Base-by-base conservation (phyloP, 2,888 invertebrate species). In the Anodontia alba region DNA sequence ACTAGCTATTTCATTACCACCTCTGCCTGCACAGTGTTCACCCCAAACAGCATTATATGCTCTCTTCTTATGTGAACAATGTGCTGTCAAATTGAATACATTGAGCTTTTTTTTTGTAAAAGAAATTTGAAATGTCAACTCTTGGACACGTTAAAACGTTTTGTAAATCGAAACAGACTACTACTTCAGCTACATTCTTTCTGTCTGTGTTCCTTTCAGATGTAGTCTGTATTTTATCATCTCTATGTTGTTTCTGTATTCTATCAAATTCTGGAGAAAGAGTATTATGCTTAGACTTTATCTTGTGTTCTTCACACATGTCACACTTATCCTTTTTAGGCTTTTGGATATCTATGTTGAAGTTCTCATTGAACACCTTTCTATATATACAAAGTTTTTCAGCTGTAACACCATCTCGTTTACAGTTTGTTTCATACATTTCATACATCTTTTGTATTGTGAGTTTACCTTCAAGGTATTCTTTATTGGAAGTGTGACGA, bases 101-200 rank as follows among this genome's bases (percentile, higher is more conserved):
- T 67, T 87, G 0, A 87, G 43, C 54, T n/a, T 87, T 84, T 46
- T 83, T 76, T 66, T 81, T 78, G 43, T 80, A 80, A 42, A 83
- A 78, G 23, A 80, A 82, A 70, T 73, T 82, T 23, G 83, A 83
- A 0, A 86, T 71, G 42, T 86, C 78, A 8, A 74, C 54, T 31
- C 76, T 29, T 8, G 82, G 86, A 42, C 80, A 79, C 29, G 69
- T 49, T 8, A 86, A 29, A 43, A 83, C 83, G 80, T 86, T 86
- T 74, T 86, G 49, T 33, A 83, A 36, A 62, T 83, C 86, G 73
- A 86, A 86, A 51, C 83, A 81, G 3, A 81, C 33, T 33, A 83
- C 70, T 23, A 67, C 23, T 67, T 71, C 26, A n/a, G 54, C 43
- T 51, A 42, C 42, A 17, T 71, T 20, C 33, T 33, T 29, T 17